These are phyloP conservation scores for Nannoperca australis DNA, from an alignment of 2,797 vertebrate genomes.

Conservation along the genomic window DNA sequence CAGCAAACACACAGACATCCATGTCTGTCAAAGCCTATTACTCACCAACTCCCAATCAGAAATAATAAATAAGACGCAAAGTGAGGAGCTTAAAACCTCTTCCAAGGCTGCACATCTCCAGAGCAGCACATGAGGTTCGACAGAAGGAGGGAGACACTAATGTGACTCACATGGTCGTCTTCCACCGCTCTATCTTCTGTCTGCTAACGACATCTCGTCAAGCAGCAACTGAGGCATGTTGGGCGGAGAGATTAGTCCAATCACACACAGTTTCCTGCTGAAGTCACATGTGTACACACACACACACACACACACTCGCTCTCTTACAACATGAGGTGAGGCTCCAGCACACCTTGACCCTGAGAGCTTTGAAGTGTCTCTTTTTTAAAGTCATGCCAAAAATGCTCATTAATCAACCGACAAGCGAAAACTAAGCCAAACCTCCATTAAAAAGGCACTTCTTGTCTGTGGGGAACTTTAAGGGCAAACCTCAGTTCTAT, in stretches of 20 bases:
- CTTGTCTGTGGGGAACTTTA: background rate
- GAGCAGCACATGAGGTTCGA: slow-evolving; percentile 36
- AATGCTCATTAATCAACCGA: background rate
- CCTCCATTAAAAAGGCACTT: background rate
- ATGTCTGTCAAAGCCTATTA: slow-evolving; percentile 15
- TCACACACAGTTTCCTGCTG: slow-evolving; percentile 63
- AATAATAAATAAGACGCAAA: slow-evolving; percentile 32
- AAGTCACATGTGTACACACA: slow-evolving; percentile 39
- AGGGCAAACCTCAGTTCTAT: background rate
- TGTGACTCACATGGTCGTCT: slow-evolving; percentile 39
- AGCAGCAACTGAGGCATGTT: slow-evolving; percentile 34
- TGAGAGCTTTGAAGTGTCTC: slow-evolving; percentile 17
- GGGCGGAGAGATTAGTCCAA: slow-evolving; percentile 40
- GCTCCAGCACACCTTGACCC: slow-evolving; percentile 46
- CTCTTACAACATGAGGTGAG: slow-evolving; percentile 30
- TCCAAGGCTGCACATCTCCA: slow-evolving; percentile 16
- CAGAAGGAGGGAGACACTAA: slow-evolving; percentile 11
- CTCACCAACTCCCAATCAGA: slow-evolving; percentile 37
- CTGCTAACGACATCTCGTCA: slow-evolving; percentile 18
- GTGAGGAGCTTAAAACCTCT: slow-evolving; percentile 40
- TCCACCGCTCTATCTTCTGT: background rate
- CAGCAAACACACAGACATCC: slow-evolving; percentile 11
- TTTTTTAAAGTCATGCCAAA: background rate
- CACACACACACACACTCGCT: slow-evolving; percentile 5
- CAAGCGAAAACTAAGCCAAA: background rate